phyloP scores from a whole-genome alignment of 1,140 invertebrate species.

The Chlorops oryzae region DNA sequence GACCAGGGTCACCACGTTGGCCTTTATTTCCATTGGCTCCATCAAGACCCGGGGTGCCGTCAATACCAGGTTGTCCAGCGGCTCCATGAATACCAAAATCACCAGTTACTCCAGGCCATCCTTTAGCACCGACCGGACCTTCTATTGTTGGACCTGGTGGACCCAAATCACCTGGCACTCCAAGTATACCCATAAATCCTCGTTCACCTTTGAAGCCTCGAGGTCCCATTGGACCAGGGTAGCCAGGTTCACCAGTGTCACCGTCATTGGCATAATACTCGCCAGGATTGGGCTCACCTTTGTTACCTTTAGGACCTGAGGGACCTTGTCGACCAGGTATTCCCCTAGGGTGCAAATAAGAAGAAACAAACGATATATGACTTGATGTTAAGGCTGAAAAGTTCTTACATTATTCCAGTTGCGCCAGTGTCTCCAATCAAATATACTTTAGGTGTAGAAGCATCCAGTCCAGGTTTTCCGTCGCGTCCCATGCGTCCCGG shows the following conservation, averaged over 20 bases:
- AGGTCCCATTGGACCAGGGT: slow-evolving; percentile 27
- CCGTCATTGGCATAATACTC: slow-evolving; percentile 31
- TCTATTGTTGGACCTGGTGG: slow-evolving; percentile 26
- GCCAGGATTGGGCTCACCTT: slow-evolving; percentile 51
- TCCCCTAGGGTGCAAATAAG: slow-evolving; percentile 33
- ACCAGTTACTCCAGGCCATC: slow-evolving; percentile 49
- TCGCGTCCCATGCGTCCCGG: slow-evolving; percentile 50
- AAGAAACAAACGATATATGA: background rate
- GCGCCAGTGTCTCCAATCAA: slow-evolving; percentile 49
- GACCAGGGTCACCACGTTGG: slow-evolving; percentile 49
- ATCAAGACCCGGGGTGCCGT: slow-evolving; percentile 46
- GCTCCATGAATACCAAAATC: slow-evolving; percentile 42
- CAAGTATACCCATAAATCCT: slow-evolving; percentile 24
- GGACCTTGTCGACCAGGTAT: slow-evolving; percentile 47
- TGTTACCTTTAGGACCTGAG: slow-evolving; percentile 53
- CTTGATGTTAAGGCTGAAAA: background rate
- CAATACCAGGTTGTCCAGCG: slow-evolving; percentile 47
- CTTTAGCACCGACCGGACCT: slow-evolving; percentile 51
- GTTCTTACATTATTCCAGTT: slow-evolving; percentile 41
- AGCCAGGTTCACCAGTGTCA: slow-evolving; percentile 28
- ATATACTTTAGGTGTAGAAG: slow-evolving; percentile 45
- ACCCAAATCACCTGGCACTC: slow-evolving; percentile 24
- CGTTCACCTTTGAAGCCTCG: slow-evolving; percentile 36
- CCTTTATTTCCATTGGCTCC: slow-evolving; percentile 51
- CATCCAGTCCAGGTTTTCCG: slow-evolving; percentile 48